Evolutionary conservation across 2,797 vertebrate genomes (phyloP), one percentile per base, ranked within the genome.

Genomic region (Pangasius sanitwongsei): DNA sequence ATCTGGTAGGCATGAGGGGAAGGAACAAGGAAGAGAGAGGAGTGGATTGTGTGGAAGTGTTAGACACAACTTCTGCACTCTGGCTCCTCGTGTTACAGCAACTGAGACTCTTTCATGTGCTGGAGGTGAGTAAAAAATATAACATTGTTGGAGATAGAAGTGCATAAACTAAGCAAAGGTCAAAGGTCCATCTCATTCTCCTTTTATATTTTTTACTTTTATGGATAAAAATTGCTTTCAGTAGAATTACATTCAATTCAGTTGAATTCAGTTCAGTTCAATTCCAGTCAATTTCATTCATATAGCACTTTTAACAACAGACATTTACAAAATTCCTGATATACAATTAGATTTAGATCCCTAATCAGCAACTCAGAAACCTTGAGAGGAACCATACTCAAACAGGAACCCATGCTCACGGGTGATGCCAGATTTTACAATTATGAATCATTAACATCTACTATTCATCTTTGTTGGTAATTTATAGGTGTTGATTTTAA

Each of bases 21-120:
- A 50, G 53, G 53, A 72, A 57, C 25, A 37, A 53, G 31, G 28
- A 77, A 59, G 78, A 75, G 53, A 82, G 75, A 87, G 82, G 70
- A 83, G 41, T 48, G 3, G 84, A 90, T 86, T 83, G 88, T 82
- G 86, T 90, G 85, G 84, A 87, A 85, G 50, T 28, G 23, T 82
- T 31, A 61, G 23, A 37, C 31, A 53, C 16, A 18, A 57, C n/a
- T 53, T 78, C 50, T 77, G 44, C 44, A 7, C 48, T 80, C 50
- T 59, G 53, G 41, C 53, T 81, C 6, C 53, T 81, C n/a, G 77
- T 57, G 53, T 59, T 81, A 81, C 31, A 37, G 78, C 53, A 57
- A 23, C n/a, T 81, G 53, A 59, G 31, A 37, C 20, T 34, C 31
- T 59, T n/a, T 31, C 28, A 18, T 80, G 15, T 55, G 28, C 15